Evolutionary conservation across 1,140 invertebrate genomes (phyloP), one percentile per base, ranked within the genome.

Genomic region (Bilobella aurantiaca): DNA sequence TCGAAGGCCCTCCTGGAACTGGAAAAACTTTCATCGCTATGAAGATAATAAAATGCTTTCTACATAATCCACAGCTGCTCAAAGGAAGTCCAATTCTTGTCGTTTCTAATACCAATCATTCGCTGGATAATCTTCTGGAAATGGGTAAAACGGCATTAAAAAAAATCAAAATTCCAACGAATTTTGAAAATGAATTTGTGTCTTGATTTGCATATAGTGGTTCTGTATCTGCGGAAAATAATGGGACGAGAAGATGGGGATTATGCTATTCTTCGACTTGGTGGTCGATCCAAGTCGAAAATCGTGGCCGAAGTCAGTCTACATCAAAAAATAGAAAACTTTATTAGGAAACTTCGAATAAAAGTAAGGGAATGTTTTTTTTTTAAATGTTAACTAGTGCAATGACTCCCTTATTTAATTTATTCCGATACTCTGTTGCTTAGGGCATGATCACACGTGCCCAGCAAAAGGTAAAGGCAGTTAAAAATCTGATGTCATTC

Each of bases 41-140:
- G 12, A 21, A 64, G 37, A 8, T 64, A 58, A 31, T 64, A 5
- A 3, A 64, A 32, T 59, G 5, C 25, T 49, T 63, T 12, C 3
- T 58, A 29, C 14, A 21, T 2, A 58, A 58, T 31, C 23, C 12
- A 29, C 3, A 58, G 12, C 14, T 58, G 25, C 29, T 28, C 8
- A 25, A 29, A 12, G 21, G 28, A 14, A 8, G 27, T 34, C 85
- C 87, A 3, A 85, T 93, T 62, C 75, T 93, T 1, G 79, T 93
- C 14, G 83, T 93, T 28, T 90, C 88, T 73, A 90, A 86, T 69
- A 92, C 89, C 0, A 94, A 93, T 74, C 89, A 92, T 77, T 89
- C 91, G 1, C 75, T 94, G 2, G 91, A 93, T 79, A 89, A 93
- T 74, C 92, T 94, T 78, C 76, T 94, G 18, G 84, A 89, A 75